Base-by-base conservation (phyloP, 2,888 invertebrate species). In the Tenthredo mesomela region DNA sequence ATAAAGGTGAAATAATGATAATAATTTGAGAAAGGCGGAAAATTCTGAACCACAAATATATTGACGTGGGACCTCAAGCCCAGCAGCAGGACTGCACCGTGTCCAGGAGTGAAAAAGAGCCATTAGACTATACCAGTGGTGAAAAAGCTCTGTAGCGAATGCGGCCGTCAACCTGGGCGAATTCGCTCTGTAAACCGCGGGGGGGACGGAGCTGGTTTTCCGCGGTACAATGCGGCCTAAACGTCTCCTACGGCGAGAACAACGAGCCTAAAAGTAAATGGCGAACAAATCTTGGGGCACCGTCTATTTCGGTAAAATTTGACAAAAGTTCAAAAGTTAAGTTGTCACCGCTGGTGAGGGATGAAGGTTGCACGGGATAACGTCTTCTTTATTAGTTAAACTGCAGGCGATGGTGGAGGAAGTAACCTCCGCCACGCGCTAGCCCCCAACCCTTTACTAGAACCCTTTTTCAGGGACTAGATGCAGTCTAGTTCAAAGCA, bases 1-100 rank as follows among this genome's bases (percentile, higher is more conserved):
- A 82, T 65, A 80, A 61, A 82, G 12, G 67, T 67, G 18, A 18
- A 37, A 25, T 33, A 82, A 65, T 18, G 29, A 58, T 15, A 80
- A 33, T 54, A 58, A 65, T 61, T 61, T 61, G 50, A 82, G 82
- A 65, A 61, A 58, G 21, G 82, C 82, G 82, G 40, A 82, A 82
- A 82, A 82, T 82, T 47, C 50, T 33, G 43, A 18, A 67, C 82
- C 82, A 47, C 82, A 82, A 82, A 82, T 82, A 82, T 82, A 82
- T 82, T 82, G 82, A 82, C 82, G 47, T 70, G 40, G 9, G 21
- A 82, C 82, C 82, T 82, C 82, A 82, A 65, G 47, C 40, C 25
- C 25, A 43, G 65, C 12, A 70, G 29, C 58, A 25, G n/a, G n/a
- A 50, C n/a, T 54, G 54, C 54, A n/a, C 54, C 18, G 54, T 54